A percentile compares a stretch with the other conserved stretches of the same genome.
phyloP scores from a whole-genome alignment of 2,888 invertebrate genomes.

The Pristionchus entomophagus region DNA sequence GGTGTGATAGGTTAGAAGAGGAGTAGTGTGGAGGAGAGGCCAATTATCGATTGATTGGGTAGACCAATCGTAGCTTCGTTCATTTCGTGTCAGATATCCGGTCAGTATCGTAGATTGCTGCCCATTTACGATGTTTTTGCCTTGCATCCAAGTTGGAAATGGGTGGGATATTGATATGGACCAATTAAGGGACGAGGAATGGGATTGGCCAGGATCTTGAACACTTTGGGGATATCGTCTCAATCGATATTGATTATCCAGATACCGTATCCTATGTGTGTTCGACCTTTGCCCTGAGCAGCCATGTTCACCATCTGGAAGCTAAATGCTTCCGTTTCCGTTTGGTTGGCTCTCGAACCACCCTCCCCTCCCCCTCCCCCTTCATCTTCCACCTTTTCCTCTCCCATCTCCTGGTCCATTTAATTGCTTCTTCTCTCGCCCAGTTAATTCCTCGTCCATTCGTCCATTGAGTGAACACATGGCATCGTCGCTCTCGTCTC shows the following conservation, averaged over 20 bases:
- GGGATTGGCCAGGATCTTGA: neutral
- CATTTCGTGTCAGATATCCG: neutral
- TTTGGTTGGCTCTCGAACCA: neutral
- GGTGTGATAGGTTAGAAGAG: neutral
- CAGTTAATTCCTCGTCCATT: neutral
- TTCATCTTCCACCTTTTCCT: too few relatives aligned
- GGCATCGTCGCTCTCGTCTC: neutral
- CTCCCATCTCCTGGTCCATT: neutral
- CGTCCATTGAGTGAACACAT: neutral
- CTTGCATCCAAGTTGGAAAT: neutral
- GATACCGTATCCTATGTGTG: too few relatives aligned
- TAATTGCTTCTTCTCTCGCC: slow-evolving; percentile 11
- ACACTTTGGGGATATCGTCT: too few relatives aligned
- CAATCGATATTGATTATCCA: too few relatives aligned
- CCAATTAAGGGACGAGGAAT: slow-evolving; percentile 13
- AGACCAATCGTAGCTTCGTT: neutral
- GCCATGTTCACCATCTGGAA: neutral
- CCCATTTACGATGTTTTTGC: slow-evolving; percentile 16
- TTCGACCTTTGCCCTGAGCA: neutral
- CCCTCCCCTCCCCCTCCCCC: neutral
- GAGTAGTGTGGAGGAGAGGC: neutral
- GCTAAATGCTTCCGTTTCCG: slow-evolving; percentile 30
- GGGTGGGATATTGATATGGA: slow-evolving; percentile 1
- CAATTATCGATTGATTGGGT: slow-evolving; percentile 1
- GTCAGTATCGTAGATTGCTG: neutral